These are phyloP conservation scores for Melanostigma gelatinosum DNA, from an alignment of 2,113 vertebrate species.

Conservation along the genomic window DNA sequence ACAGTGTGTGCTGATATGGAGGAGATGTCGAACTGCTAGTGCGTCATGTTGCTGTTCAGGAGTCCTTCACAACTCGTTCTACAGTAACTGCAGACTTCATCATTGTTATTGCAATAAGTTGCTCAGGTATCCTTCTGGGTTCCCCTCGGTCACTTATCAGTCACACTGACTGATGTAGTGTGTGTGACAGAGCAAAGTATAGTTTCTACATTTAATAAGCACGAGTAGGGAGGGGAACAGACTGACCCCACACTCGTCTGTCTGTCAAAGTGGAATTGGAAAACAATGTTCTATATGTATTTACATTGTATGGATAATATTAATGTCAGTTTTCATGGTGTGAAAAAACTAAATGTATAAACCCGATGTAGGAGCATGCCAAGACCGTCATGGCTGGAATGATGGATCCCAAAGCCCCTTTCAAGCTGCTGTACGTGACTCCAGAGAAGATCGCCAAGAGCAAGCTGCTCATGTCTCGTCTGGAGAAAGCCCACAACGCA, in stretches of 20 bases:
- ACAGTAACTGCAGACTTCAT: too few relatives aligned
- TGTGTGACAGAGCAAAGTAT: too few relatives aligned
- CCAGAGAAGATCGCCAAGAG: conserved; percentile 99
- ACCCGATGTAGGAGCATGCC: conserved; percentile 86
- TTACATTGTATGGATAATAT: not conserved
- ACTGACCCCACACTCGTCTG: not conserved
- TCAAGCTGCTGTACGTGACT: conserved; percentile 95
- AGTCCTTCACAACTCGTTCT: too few relatives aligned
- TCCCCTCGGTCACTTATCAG: too few relatives aligned
- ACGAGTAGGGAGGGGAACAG: not conserved
- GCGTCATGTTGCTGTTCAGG: too few relatives aligned
- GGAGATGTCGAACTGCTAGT: too few relatives aligned
- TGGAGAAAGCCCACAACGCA: conserved; percentile 93
- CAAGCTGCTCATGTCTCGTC: conserved; percentile 95
- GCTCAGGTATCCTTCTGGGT: too few relatives aligned
- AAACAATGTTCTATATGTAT: not conserved
- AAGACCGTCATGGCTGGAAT: conserved; percentile 90
- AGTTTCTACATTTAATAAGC: not conserved
- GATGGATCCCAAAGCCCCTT: conserved; percentile 80
- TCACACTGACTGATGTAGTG: too few relatives aligned
- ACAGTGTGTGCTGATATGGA: too few relatives aligned
- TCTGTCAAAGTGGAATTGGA: too few relatives aligned
- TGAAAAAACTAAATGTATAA: not conserved
- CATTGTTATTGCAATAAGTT: too few relatives aligned
- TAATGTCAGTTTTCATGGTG: not conserved